These are phyloP conservation scores for Eupithecia tripunctaria DNA, from an alignment of 2,888 invertebrate genomes.

Conservation along the genomic window DNA sequence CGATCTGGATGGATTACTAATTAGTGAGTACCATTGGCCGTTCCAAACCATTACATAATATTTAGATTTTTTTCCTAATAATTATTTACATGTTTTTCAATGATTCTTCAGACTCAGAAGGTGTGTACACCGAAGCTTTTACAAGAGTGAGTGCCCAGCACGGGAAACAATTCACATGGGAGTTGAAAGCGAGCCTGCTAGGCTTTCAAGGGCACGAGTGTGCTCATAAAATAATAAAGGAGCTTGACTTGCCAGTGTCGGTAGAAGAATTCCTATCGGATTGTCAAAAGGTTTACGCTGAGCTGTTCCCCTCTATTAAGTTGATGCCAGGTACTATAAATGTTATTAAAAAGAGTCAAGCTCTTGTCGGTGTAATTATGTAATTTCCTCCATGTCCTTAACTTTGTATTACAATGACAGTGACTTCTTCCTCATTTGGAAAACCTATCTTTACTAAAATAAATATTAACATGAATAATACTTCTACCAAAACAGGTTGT, in stretches of 20 bases:
- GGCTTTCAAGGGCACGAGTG: constrained; percentile 87
- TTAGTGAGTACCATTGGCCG: constrained; percentile 67
- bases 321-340: constrained; percentile 88
- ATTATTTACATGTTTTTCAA: neutral
- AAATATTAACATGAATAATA: no score
- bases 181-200: constrained; percentile 88
- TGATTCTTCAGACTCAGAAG: constrained; percentile 89
- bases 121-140: constrained; percentile 88
- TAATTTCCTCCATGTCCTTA: no score
- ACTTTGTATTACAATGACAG: no score
- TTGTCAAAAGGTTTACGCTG: constrained; percentile 80
- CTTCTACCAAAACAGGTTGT: no score
- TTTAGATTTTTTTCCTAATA: neutral
- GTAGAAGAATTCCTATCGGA: constrained; percentile 86
- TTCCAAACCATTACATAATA: constrained; percentile 29
- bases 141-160: constrained; percentile 87
- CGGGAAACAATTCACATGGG: constrained; percentile 91
- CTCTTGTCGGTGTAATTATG: no score
- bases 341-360: neutral
- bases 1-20: constrained; percentile 85
- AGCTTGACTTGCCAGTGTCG: constrained; percentile 86
- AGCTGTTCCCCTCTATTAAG: constrained; percentile 85
- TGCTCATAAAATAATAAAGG: constrained; percentile 84
- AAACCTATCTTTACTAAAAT: neutral
- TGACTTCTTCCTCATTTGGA: no score